Evolutionary conservation across 2,888 invertebrate species (phyloP).

Genomic region (Agrypnus murinus): DNA sequence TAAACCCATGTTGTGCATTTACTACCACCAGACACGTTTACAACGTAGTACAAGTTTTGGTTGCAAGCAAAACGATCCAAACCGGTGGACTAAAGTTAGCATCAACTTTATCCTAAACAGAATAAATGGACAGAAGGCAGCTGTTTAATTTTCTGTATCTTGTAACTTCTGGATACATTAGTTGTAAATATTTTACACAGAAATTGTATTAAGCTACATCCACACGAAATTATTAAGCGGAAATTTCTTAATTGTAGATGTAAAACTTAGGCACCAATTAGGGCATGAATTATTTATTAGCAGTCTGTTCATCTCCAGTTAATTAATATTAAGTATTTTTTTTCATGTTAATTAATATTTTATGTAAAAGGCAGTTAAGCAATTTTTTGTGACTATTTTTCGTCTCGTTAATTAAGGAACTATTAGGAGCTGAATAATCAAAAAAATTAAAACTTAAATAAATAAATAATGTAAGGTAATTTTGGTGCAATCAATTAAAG

Average conservation of each 20-base stretch:
- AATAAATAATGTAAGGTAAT: too few relatives aligned
- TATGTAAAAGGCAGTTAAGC: too few relatives aligned
- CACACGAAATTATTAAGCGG: background rate
- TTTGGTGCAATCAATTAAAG: background rate
- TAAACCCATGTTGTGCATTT: slow-evolving; percentile 10
- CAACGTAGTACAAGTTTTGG: slow-evolving; percentile 6
- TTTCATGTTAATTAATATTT: too few relatives aligned
- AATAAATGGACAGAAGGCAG: slow-evolving; percentile 9
- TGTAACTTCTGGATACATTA: slow-evolving; percentile 10
- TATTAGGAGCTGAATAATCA: too few relatives aligned
- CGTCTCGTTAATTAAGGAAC: too few relatives aligned
- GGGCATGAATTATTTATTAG: too few relatives aligned
- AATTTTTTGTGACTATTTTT: too few relatives aligned
- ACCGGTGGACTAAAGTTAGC: slow-evolving; percentile 12
- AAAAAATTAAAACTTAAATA: too few relatives aligned
- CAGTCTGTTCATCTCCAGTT: too few relatives aligned
- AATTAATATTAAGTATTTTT: too few relatives aligned
- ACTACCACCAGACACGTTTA: background rate
- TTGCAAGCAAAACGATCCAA: background rate
- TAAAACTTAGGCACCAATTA: too few relatives aligned
- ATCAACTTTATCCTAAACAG: background rate
- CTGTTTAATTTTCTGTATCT: slow-evolving; percentile 18
- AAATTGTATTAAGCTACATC: slow-evolving; percentile 9
- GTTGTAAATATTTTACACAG: slow-evolving; percentile 8
- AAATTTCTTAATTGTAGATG: too few relatives aligned